Percentiles rank a stretch among this genome's conserved stretches.
Evolutionary conservation across 1,140 invertebrate genomes (phyloP).

Genomic region (Lepidurus couesii): DNA sequence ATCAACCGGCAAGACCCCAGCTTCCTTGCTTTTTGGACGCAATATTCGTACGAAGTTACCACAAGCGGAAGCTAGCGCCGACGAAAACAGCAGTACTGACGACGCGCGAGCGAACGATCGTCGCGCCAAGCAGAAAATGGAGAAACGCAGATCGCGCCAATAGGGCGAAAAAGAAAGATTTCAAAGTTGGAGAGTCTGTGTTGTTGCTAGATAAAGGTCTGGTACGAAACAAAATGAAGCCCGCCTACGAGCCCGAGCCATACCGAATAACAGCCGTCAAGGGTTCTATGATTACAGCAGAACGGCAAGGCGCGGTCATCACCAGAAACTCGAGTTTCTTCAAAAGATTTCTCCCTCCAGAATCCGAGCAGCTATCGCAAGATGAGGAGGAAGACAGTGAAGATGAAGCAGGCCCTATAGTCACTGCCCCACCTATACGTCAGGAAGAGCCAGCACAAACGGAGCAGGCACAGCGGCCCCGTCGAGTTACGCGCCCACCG

Average conservation of each 20-base stretch:
- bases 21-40: conserved; percentile 3
- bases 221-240: conserved; percentile 28
- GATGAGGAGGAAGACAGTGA: too few relatives aligned
- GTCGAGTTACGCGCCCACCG: neutral
- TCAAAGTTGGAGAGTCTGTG: conserved; percentile 24
- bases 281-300: conserved; percentile 13
- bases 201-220: conserved; percentile 20
- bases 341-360: neutral
- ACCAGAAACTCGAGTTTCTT: conserved; percentile 24
- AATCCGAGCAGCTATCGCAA: too few relatives aligned
- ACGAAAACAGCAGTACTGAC: neutral
- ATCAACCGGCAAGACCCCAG: conserved; percentile 23
- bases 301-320: neutral
- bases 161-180: conserved; percentile 14
- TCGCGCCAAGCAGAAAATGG: neutral
- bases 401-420: too few relatives aligned
- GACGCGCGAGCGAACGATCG: neutral
- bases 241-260: neutral
- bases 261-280: neutral
- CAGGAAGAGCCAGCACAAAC: neutral
- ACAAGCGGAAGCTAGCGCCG: neutral
- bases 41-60: conserved; percentile 20
- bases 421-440: neutral
- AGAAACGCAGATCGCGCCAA: conserved; percentile 16
- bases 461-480: neutral